Base-by-base conservation (phyloP, 2,888 invertebrate species). In the Agapostemon virescens region DNA sequence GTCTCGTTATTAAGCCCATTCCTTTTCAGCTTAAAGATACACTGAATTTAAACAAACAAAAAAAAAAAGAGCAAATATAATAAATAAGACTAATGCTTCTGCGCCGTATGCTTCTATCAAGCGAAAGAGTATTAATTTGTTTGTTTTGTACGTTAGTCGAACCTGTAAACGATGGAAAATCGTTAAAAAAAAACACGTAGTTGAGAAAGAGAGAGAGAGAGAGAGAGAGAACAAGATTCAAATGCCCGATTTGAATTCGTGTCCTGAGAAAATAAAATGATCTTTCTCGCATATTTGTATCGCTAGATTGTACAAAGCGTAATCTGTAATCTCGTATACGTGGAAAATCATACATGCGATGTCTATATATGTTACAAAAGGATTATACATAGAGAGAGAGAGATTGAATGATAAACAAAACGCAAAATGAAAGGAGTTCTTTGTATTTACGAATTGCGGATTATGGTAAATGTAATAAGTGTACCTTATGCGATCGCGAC, bases 1-100 rank as follows among this genome's bases (percentile, higher is more conserved):
- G 72, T 87, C 64, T 84, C 80, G 73, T 87, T 86, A 86, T 81
- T 85, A 78, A 86, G 84, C 85, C 86, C 75, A 77, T 85, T 83
- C 84, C 85, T 83, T 78, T 77, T 72, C 71, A 77, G 71, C 68
- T 55, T 67, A 67, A 55, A 69, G 70, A 66, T 72, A 49, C 66
- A 33, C 38, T 36, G 63, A 63, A 58, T 30, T 36, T 0, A n/a
- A n/a, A n/a, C n/a, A n/a, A n/a, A n/a, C n/a, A n/a, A n/a, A n/a
- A 3, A 33, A 61, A 15, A 26, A 17, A 20, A 61, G 33, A 33
- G 40, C 11, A 45, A 58, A 64, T 63, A 40, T 63, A 63, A 63
- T n/a, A 63, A 63, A n/a, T 63, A 63, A 63, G 63, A 63, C 36
- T 63, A 45, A 76, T 52, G 49, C 63, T 69, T 75, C 38, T 72